Evolutionary conservation across 92 coral and sea anemone species (phyloP).

Genomic region (Epizoanthus stellaris): DNA sequence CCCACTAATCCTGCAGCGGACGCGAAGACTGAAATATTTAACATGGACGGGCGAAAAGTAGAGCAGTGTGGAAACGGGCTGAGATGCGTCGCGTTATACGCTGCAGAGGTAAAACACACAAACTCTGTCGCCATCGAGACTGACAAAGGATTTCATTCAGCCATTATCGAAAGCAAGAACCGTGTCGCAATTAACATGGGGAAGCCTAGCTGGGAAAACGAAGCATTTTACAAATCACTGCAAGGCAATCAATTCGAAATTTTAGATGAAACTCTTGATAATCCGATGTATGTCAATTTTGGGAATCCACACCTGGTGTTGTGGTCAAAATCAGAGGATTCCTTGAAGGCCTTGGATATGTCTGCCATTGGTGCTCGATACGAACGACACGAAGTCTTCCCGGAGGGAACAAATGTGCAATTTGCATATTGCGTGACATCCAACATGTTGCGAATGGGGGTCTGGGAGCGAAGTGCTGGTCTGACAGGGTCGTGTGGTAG

Average conservation of each 20-base stretch:
- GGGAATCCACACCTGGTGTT: neutral
- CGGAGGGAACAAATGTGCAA: constrained; percentile 6
- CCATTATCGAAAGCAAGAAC: neutral
- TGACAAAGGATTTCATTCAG: constrained; percentile 20
- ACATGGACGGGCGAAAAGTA: neutral
- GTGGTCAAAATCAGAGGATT: constrained; percentile 9
- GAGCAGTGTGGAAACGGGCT: constrained; percentile 15
- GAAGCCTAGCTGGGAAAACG: constrained; percentile 3
- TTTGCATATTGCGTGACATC: constrained; percentile 1
- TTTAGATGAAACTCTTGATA: neutral
- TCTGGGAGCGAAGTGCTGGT: constrained; percentile 10
- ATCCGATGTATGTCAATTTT: constrained; percentile 9
- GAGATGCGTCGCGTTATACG: neutral
- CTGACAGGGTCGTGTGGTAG: constrained; percentile 9
- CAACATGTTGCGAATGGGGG: neutral
- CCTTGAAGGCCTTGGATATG: neutral
- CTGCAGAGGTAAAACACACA: neutral
- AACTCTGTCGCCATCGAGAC: neutral
- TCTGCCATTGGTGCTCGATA: neutral
- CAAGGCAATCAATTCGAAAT: neutral
- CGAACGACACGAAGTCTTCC: neutral
- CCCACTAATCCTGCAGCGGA: neutral
- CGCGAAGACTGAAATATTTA: constrained; percentile 12
- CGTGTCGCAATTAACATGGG: constrained; percentile 11
- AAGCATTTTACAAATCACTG: neutral